These are phyloP conservation scores for Kryptolebias marmoratus DNA, from an alignment of 2,113 vertebrate species.

Conservation along the genomic window DNA sequence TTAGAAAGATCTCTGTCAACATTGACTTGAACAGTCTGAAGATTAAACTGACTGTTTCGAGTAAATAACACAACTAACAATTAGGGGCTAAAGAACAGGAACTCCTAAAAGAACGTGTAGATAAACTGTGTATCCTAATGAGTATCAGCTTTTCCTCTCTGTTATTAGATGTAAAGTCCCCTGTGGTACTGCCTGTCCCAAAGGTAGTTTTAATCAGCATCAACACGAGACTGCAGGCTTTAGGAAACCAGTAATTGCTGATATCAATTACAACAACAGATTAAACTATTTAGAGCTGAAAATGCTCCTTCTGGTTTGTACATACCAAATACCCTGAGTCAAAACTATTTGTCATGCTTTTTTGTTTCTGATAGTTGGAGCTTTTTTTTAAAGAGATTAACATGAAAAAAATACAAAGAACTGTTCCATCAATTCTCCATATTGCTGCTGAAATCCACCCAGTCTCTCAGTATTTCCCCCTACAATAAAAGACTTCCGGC, in stretches of 20 bases:
- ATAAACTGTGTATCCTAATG: constrained; percentile 23
- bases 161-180: constrained; percentile 21
- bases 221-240: constrained; percentile 18
- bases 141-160: constrained; percentile 32
- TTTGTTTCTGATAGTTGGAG: not conserved
- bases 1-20: constrained; percentile 48
- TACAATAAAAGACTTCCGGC: constrained; percentile 66
- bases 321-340: not conserved
- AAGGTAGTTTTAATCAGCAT: constrained; percentile 60
- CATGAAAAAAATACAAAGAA: constrained; percentile 4
- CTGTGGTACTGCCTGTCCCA: constrained; percentile 39
- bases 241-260: constrained; percentile 31
- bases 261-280: constrained; percentile 24
- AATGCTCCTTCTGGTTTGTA: constrained; percentile 18
- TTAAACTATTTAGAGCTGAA: not conserved
- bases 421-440: not conserved
- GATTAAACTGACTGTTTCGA: constrained; percentile 39
- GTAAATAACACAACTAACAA: constrained; percentile 11
- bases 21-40: constrained; percentile 32
- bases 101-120: constrained; percentile 22
- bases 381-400: not conserved
- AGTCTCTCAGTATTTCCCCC: constrained; percentile 27
- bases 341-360: not conserved
- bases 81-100: constrained; percentile 10
- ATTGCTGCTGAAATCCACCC: not conserved